Conservation (phyloP, 2,888 invertebrate genomes). For the Luperina nickerlii region DNA sequence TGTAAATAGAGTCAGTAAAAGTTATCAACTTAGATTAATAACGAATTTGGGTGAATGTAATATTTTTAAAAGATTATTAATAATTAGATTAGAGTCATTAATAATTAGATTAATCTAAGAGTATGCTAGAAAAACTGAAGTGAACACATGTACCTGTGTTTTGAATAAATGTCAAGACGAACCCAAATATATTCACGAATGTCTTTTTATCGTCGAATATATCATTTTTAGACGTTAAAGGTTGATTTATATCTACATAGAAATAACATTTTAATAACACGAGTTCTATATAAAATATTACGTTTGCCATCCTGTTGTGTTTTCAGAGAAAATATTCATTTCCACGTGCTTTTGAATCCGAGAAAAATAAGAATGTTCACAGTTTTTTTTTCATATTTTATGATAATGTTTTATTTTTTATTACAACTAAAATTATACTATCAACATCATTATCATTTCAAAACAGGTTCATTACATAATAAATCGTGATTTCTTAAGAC, state of each 20-base stretch:
- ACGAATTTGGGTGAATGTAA: neutral
- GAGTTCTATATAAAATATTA: conserved; percentile 47
- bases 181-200: conserved; percentile 81
- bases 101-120: too few species aligned
- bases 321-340: conserved; percentile 25
- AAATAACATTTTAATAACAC: conserved; percentile 81
- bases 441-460: neutral
- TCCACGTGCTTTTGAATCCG: neutral
- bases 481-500: neutral
- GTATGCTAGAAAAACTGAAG: conserved; percentile 14
- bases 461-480: neutral
- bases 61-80: conserved; percentile 16
- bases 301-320: conserved; percentile 36
- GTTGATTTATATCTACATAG: conserved; percentile 79
- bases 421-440: neutral
- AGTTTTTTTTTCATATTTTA: conserved; percentile 12
- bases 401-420: neutral
- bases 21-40: conserved; percentile 16
- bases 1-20: neutral
- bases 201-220: conserved; percentile 83
- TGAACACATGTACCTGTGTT: conserved; percentile 51
- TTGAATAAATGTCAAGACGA: conserved; percentile 73
- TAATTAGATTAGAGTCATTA: too few species aligned
- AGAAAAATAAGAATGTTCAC: conserved; percentile 5
- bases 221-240: conserved; percentile 82